phyloP scores from a whole-genome alignment of 1,140 invertebrate genomes.

The Bombus soroeensis region DNA sequence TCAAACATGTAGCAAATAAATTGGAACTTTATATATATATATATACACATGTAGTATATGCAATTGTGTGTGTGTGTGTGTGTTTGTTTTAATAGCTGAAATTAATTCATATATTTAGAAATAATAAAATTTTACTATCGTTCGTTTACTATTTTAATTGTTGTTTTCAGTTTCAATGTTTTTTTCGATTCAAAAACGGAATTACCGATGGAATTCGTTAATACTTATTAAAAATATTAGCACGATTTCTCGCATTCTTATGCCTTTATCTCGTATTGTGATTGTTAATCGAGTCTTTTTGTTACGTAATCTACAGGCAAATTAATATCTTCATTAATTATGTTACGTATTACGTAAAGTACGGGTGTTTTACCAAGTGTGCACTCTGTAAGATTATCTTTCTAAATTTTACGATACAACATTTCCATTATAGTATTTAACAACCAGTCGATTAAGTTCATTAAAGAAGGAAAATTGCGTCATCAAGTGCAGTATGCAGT shows the following conservation, averaged over 20 bases:
- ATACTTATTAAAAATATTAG: background rate
- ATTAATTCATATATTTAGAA: background rate
- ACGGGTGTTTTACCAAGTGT: background rate
- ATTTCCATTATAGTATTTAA: conserved; percentile 2
- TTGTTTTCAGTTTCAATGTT: background rate
- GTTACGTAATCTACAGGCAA: background rate
- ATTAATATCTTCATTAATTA: background rate
- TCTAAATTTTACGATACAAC: conserved; percentile 37
- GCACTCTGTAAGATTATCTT: background rate
- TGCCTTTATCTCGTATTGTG: background rate
- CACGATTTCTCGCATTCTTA: background rate
- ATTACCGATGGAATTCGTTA: background rate
- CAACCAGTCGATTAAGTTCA: conserved; percentile 19
- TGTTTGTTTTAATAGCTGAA: no score
- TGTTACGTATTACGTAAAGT: background rate
- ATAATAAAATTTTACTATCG: background rate
- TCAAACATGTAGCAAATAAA: background rate
- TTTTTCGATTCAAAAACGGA: background rate
- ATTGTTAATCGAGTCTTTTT: background rate
- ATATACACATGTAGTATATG: no score
- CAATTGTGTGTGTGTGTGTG: no score
- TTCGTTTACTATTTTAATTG: background rate
- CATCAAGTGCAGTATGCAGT: background rate
- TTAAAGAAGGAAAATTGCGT: background rate
- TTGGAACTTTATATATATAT: background rate